Base-by-base conservation (phyloP, 2,113 vertebrate genomes). In the Cyanoliseus patagonus region DNA sequence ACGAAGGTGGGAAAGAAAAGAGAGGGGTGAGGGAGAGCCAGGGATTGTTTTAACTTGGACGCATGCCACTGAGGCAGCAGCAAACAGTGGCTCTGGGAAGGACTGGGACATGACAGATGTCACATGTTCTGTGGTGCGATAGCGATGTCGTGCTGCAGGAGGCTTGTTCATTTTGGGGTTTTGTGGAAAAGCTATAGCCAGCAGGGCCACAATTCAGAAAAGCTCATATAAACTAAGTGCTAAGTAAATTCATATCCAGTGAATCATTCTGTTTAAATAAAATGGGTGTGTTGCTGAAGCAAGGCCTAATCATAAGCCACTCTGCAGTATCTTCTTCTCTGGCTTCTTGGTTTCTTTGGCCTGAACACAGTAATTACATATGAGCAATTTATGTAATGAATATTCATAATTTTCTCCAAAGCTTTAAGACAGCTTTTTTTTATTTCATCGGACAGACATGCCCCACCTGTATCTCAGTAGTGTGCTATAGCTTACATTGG, bases 401-500 rank as follows among this genome's bases (percentile, higher is more conserved):
- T 90, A 88, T 66, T 93, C 69, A 91, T 94, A 47, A 69, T 87
- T 94, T 94, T 42, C 42, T 92, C 63, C 57, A 79, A 74, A 92
- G 92, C 83, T 93, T 88, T 90, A 66, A 90, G 68, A 72, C 42
- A 84, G 64, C 39, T 67, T 91, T 83, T 83, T 82, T 73, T 90
- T 67, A 41, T 86, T 83, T 68, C 92, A 95, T 91, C 0, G 0
- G 87, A 85, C 78, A 88, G 83, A 74, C 73, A 81, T 73, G n/a
- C 83, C 91, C 88, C 66, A 67, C 67, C 64, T 95, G 37, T 92
- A 24, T 53, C 81, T 74, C 79, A 78, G 1, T 76, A 91, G 37
- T 84, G 16, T 84, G 94, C 94, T 95, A 8, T 85, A 94, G 83
- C 86, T 95, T 95, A 95, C 94, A 92, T 81, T 95, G 92, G 82